Percentiles rank a stretch among this genome's conserved stretches.
Evolutionary conservation across 2,888 invertebrate genomes (phyloP).

Genomic region (Monoplex corrugatus): DNA sequence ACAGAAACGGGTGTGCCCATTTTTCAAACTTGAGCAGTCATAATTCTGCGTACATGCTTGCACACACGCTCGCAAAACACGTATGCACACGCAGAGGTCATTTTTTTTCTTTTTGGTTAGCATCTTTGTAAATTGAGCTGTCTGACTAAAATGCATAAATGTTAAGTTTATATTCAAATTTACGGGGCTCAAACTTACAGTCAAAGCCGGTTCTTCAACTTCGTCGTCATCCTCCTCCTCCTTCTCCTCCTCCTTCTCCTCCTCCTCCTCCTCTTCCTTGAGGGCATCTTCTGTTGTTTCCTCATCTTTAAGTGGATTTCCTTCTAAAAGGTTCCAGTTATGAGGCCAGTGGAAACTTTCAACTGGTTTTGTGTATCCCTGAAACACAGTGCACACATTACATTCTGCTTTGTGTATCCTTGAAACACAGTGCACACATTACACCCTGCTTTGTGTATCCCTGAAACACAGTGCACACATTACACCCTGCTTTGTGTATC

Average conservation of each 20-base stretch:
- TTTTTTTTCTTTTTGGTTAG: too few relatives aligned
- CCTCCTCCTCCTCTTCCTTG: conserved; percentile 67
- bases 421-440: neutral
- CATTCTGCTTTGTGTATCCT: neutral
- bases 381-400: conserved; percentile 30
- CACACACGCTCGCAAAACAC: too few relatives aligned
- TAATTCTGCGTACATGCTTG: too few relatives aligned
- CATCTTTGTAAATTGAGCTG: too few relatives aligned
- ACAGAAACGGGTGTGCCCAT: too few relatives aligned
- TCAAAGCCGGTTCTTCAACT: conserved; percentile 47
- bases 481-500: neutral
- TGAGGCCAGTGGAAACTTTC: conserved; percentile 86
- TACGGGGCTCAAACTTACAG: conserved; percentile 57
- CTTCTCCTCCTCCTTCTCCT: conserved; percentile 66
- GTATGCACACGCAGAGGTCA: too few relatives aligned
- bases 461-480: neutral
- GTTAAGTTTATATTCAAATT: too few relatives aligned
- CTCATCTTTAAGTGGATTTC: conserved; percentile 50
- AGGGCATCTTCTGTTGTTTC: conserved; percentile 61
- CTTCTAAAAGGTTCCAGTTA: conserved; percentile 63
- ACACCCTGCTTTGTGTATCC: neutral
- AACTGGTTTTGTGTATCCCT: conserved; percentile 83
- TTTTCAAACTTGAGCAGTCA: too few relatives aligned
- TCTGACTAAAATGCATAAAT: too few relatives aligned
- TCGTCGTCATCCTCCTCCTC: conserved; percentile 65